These are phyloP conservation scores for Sinohyriopsis cumingii DNA, from an alignment of 2,888 invertebrate species.

Conservation along the genomic window DNA sequence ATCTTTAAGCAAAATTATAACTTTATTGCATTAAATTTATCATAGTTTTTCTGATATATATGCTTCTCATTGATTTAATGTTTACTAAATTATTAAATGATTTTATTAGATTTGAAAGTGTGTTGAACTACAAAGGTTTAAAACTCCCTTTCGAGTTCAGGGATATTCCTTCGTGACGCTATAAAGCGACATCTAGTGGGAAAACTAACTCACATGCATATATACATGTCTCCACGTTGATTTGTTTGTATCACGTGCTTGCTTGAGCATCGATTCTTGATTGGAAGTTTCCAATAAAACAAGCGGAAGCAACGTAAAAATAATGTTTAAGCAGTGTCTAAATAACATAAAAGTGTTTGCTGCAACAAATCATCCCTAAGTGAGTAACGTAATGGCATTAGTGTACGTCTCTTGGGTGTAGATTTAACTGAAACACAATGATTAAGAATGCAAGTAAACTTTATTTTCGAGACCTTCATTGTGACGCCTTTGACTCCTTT, in stretches of 20 bases:
- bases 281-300: background rate
- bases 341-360: no score
- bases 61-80: background rate
- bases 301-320: no score
- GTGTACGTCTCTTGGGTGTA: no score
- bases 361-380: no score
- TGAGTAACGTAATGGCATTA: no score
- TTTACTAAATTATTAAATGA: no score
- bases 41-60: background rate
- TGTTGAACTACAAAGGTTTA: background rate
- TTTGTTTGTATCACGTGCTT: constrained; percentile 46
- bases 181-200: constrained; percentile 24
- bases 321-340: no score
- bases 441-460: no score
- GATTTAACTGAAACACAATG: no score
- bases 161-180: constrained; percentile 23
- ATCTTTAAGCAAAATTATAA: background rate
- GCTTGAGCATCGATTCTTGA: background rate
- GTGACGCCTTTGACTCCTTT: no score
- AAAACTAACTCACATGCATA: constrained; percentile 9
- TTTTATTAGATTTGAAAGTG: no score
- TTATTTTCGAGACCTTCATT: no score
- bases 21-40: background rate
- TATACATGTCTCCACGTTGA: constrained; percentile 40
- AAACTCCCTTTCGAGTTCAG: background rate